Conservation (phyloP, 2,888 invertebrate genomes). For the Mythimna loreyi region DNA sequence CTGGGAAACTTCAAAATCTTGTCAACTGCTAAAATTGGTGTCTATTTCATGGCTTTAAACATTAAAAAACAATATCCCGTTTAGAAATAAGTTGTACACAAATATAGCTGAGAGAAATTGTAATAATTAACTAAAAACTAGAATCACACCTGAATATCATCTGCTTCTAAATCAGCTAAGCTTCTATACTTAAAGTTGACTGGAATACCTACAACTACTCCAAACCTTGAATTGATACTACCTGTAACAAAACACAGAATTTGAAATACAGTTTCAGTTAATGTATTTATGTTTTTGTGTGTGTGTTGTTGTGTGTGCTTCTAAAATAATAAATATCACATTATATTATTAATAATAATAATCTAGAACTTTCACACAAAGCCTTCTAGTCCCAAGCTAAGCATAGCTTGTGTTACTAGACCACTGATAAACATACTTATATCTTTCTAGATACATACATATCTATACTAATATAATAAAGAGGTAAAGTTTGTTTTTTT, state of each 20-base stretch:
- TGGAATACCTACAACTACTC: slow-evolving; percentile 94
- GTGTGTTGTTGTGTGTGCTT: neutral
- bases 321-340: neutral
- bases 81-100: too few relatives aligned
- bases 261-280: neutral
- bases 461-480: too few relatives aligned
- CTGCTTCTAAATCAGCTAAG: slow-evolving; percentile 89
- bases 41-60: too few relatives aligned
- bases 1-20: too few relatives aligned
- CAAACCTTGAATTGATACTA: slow-evolving; percentile 89
- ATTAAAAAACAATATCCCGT: neutral
- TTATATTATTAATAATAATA: neutral
- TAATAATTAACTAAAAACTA: neutral
- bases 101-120: neutral
- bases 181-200: slow-evolving; percentile 92
- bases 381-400: too few relatives aligned
- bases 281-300: too few relatives aligned
- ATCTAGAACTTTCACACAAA: too few relatives aligned
- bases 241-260: slow-evolving; percentile 75
- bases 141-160: slow-evolving; percentile 90
- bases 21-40: too few relatives aligned
- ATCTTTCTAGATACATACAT: too few relatives aligned
- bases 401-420: too few relatives aligned
- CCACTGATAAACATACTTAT: too few relatives aligned
- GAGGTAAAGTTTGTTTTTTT: too few relatives aligned